These are phyloP conservation scores for Macropis europaea DNA, from an alignment of 2,888 invertebrate species.

Conservation along the genomic window DNA sequence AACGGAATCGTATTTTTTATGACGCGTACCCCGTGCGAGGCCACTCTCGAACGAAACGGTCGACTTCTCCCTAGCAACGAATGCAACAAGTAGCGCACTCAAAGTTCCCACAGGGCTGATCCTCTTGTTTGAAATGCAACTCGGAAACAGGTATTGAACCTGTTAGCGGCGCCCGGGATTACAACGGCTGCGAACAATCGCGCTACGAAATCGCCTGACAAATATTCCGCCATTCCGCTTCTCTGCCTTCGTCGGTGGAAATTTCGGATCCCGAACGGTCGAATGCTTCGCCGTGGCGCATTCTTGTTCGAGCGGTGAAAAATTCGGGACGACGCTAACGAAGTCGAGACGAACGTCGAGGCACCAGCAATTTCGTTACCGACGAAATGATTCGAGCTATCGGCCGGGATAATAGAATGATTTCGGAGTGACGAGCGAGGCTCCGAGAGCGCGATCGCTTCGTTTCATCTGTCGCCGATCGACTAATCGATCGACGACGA, in stretches of 20 bases:
- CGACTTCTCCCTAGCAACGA: conserved; percentile 23
- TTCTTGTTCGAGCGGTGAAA: not conserved
- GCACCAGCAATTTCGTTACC: conserved; percentile 6
- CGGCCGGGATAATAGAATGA: conserved; percentile 8
- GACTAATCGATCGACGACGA: conserved; percentile 16
- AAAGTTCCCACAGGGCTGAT: conserved; percentile 18
- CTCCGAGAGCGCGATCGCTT: not conserved
- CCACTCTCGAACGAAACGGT: conserved; percentile 26
- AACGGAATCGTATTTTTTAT: conserved; percentile 1
- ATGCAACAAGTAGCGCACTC: conserved; percentile 49
- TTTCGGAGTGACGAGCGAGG: not conserved
- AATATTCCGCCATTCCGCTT: no score
- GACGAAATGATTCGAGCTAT: not conserved
- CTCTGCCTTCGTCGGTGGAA: no score
- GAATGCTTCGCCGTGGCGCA: not conserved
- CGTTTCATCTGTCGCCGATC: conserved; percentile 18
- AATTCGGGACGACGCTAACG: not conserved
- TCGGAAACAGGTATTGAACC: conserved; percentile 5
- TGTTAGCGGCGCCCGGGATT: not conserved
- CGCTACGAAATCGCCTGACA: no score
- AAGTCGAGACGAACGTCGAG: conserved; percentile 4
- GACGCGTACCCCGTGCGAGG: not conserved
- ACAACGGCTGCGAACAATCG: not conserved
- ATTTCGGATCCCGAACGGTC: not conserved
- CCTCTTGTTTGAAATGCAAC: conserved; percentile 25